These are phyloP conservation scores for Brachyptera risi DNA, from an alignment of 2,888 invertebrate species.

Conservation along the genomic window DNA sequence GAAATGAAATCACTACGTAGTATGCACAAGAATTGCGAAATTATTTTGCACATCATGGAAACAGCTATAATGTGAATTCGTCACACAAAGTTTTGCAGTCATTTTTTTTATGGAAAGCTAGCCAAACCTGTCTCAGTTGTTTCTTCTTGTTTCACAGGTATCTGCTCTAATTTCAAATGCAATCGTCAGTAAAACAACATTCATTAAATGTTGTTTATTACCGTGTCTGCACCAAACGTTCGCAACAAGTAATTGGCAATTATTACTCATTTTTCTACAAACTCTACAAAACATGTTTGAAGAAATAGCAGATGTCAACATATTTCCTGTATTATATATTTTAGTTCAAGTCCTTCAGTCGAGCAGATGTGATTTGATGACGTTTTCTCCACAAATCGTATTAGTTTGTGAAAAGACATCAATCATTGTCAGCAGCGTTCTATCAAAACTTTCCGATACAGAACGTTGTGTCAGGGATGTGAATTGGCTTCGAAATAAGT, in stretches of 20 bases:
- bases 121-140: no score
- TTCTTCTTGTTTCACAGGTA: conserved; percentile 4
- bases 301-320: background rate
- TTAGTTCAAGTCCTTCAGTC: background rate
- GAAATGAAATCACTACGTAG: no score
- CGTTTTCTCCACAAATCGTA: background rate
- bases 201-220: background rate
- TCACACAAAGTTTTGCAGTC: no score
- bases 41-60: no score
- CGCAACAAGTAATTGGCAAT: no score
- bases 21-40: no score
- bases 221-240: no score
- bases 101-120: no score
- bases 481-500: background rate
- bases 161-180: background rate
- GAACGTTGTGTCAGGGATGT: background rate
- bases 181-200: background rate
- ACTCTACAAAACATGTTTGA: background rate
- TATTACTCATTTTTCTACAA: conserved; percentile 2
- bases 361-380: conserved; percentile 3
- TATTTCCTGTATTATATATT: background rate
- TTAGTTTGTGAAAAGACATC: background rate
- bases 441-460: background rate
- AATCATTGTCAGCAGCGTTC: background rate
- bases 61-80: no score